Percentiles rank a stretch among this genome's conserved stretches.
Conservation (phyloP, 2,113 vertebrate genomes). For the Cryptoleucopteryx plumbea region DNA sequence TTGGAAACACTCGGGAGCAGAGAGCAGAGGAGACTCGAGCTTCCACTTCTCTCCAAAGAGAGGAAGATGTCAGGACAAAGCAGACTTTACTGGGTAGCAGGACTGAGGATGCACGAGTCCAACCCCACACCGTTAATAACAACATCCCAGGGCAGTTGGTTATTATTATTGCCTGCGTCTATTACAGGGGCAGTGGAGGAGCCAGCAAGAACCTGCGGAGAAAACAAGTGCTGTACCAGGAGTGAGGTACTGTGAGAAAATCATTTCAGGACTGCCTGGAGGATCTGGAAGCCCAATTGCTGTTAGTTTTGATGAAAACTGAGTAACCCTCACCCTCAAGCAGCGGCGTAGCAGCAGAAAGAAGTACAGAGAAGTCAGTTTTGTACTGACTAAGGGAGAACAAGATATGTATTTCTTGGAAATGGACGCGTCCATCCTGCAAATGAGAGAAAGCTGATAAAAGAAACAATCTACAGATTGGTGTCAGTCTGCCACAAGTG, state of each 20-base stretch:
- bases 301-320: too few relatives aligned
- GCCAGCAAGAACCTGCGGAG: not conserved
- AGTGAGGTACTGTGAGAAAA: not conserved
- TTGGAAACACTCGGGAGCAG: not conserved
- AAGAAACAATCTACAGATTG: not conserved
- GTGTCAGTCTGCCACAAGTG: not conserved
- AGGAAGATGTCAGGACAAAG: not conserved
- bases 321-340: not conserved
- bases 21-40: not conserved
- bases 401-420: not conserved
- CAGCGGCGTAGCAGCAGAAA: not conserved
- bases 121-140: rapidly evolving
- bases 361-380: not conserved
- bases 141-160: not conserved
- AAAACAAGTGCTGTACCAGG: not conserved
- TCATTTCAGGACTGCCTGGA: not conserved
- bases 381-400: not conserved
- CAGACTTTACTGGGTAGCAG: not conserved
- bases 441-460: not conserved
- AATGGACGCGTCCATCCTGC: not conserved
- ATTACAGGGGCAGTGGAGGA: too few relatives aligned
- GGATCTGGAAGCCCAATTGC: not conserved
- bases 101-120: not conserved
- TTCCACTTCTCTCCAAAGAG: not conserved
- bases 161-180: not conserved